These are phyloP conservation scores for Manis javanica DNA, from an alignment of 2,797 vertebrate species.

Conservation along the genomic window DNA sequence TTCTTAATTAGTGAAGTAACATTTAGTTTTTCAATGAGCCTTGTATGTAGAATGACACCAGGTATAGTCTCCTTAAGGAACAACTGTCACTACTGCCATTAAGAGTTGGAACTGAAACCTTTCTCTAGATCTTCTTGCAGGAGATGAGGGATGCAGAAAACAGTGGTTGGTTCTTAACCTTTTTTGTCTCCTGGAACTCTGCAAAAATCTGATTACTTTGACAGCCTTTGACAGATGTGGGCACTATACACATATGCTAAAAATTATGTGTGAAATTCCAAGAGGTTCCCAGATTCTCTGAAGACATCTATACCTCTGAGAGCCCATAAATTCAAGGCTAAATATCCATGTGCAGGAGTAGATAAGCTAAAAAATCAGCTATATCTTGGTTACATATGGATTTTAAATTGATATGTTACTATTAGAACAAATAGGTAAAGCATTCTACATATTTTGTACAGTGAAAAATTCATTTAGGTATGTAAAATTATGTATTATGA, in stretches of 20 bases:
- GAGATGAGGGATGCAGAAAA: background rate
- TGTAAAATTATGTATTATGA: background rate
- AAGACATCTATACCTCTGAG: background rate
- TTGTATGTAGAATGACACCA: background rate
- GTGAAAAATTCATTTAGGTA: background rate
- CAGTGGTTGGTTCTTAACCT: background rate
- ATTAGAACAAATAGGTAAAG: background rate
- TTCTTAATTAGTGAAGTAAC: background rate
- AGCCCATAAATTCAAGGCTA: background rate
- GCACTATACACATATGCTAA: rapidly evolving
- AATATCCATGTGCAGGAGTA: background rate
- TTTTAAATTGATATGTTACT: background rate
- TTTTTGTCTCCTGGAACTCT: background rate
- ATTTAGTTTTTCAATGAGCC: background rate
- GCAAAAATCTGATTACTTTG: background rate
- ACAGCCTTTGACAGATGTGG: background rate
- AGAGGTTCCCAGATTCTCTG: background rate
- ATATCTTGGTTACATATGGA: background rate
- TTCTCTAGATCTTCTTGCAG: background rate
- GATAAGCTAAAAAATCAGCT: background rate
- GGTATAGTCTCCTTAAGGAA: background rate
- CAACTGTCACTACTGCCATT: background rate
- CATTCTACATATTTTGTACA: background rate
- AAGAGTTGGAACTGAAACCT: background rate
- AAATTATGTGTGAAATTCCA: background rate